phyloP scores from a whole-genome alignment of 2,888 invertebrate genomes.

The Agriopis aurantiaria region DNA sequence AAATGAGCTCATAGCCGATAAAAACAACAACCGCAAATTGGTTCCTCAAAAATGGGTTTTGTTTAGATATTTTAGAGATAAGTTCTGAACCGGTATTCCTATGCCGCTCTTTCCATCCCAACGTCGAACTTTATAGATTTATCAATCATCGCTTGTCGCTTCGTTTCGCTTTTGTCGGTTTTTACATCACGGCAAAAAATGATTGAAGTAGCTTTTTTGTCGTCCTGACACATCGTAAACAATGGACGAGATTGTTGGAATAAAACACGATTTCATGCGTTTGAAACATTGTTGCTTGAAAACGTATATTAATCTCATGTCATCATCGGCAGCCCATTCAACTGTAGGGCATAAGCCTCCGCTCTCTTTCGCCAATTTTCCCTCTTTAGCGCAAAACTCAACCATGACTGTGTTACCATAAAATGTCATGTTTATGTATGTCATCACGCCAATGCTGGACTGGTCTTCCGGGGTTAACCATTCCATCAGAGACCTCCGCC shows the following conservation, averaged over 20 bases:
- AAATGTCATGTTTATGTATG: too few relatives aligned
- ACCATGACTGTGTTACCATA: too few relatives aligned
- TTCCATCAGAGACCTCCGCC: too few relatives aligned
- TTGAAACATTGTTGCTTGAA: background rate
- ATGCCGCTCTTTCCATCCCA: conserved; percentile 12
- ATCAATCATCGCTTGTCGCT: conserved; percentile 41
- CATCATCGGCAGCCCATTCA: too few relatives aligned
- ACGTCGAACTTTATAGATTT: conserved; percentile 37
- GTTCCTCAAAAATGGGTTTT: conserved; percentile 16
- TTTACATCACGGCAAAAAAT: conserved; percentile 37
- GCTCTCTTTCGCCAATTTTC: too few relatives aligned
- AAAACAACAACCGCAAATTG: background rate
- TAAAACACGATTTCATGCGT: conserved; percentile 15
- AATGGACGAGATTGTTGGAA: conserved; percentile 29
- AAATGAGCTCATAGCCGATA: background rate
- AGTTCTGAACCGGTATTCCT: conserved; percentile 7
- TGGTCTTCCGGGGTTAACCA: too few relatives aligned
- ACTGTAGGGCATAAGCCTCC: too few relatives aligned
- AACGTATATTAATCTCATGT: background rate
- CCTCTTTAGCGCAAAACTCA: too few relatives aligned
- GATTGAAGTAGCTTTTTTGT: conserved; percentile 35
- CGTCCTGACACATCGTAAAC: conserved; percentile 36
- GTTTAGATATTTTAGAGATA: conserved; percentile 8
- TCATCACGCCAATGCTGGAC: too few relatives aligned
- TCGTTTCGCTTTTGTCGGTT: conserved; percentile 31